Conservation (phyloP, 2,113 vertebrate genomes). For the Microcebus murinus region DNA sequence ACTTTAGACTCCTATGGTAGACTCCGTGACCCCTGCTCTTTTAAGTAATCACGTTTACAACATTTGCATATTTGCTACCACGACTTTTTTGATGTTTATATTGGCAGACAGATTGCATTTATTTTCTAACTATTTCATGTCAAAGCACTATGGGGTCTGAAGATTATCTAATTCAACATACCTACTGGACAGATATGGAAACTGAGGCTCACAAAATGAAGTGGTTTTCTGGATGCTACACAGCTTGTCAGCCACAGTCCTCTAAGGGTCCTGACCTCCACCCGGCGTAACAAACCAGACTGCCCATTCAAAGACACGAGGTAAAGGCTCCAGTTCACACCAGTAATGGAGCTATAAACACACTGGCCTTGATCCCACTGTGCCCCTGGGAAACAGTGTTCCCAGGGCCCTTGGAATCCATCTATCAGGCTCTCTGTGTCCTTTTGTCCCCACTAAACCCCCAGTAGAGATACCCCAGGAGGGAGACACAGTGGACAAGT, state of each 20-base stretch:
- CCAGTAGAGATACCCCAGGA: neutral
- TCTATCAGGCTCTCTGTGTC: neutral
- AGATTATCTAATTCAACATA: neutral
- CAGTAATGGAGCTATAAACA: neutral
- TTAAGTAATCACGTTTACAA: neutral
- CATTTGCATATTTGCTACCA: neutral
- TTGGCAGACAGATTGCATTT: neutral
- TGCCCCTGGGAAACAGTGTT: neutral
- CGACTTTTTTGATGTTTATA: neutral
- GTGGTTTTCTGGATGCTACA: neutral
- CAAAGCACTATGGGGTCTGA: neutral
- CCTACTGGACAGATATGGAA: neutral
- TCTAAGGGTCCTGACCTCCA: neutral
- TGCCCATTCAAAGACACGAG: neutral
- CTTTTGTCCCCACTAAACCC: no score
- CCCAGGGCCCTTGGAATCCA: neutral
- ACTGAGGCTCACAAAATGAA: neutral
- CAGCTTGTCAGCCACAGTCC: neutral
- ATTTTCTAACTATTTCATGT: neutral
- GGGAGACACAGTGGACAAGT: rapidly evolving
- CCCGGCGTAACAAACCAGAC: neutral
- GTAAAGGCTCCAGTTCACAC: neutral
- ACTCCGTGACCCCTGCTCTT: neutral
- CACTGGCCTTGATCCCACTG: neutral
- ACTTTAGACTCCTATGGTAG: neutral